Evolutionary conservation across 2,797 vertebrate species (phyloP), one percentile per base, ranked within the genome.

Genomic region (Tadarida brasiliensis): DNA sequence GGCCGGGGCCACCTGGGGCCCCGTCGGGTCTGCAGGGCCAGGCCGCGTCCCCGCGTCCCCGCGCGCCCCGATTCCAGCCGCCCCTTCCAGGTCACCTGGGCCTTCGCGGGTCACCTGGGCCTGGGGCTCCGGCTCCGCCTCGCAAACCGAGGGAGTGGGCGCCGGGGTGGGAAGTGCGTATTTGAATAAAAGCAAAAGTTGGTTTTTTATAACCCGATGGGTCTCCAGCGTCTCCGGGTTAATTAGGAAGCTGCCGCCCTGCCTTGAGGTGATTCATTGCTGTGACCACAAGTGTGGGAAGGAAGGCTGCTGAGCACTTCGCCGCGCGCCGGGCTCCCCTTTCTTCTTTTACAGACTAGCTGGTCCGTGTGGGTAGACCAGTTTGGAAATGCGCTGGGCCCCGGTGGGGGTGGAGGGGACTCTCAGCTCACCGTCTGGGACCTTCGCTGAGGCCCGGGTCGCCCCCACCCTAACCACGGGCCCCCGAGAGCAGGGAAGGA

Each of bases 181-280:
- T 47, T 30, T 2, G 65, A 76, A 71, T 51, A 28, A 57, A 95
- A 96, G 95, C 57, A 61, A 92, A 95, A 90, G 82, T 35, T 91
- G 7, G 24, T 68, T 20, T 57, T 80, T 47, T 47, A 33, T 95
- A 68, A 73, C 59, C 63, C 0, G n/a, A 94, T 73, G 70, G 70
- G 91, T 56, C 96, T 80, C 2, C 47, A 63, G 91, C 35, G 65
- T 81, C 95, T 87, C 74, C 82, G 26, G 91, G 91, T 90, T 87
- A 67, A 81, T 87, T 39, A 39, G 77, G 96, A 78, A 84, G 74
- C 85, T 84, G 91, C 88, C 86, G 70, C 94, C 92, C 77, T 1
- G 54, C 57, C 68, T 78, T 16, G 54, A 56, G 90, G 68, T 94
- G 95, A 94, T 90, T 94, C 96, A 88, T 24, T 44, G 95, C 10